Percentiles rank a stretch among this genome's conserved stretches.
Conservation (phyloP, 2,888 invertebrate genomes). For the Oxystoma pomonae region DNA sequence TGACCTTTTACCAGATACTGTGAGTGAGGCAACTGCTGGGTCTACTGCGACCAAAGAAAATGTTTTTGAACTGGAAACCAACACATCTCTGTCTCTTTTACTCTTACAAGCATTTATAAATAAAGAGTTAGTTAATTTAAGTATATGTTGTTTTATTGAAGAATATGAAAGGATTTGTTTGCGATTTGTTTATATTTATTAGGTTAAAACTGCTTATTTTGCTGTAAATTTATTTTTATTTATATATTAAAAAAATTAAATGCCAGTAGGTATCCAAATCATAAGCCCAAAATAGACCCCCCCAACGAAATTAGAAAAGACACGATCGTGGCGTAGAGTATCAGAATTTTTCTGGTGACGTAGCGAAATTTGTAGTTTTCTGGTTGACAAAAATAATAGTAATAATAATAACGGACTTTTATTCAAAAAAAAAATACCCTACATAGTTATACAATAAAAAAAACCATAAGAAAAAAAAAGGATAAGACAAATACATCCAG, state of each 20-base stretch:
- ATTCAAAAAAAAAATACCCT: too few species aligned
- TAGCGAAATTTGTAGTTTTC: background rate
- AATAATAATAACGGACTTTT: too few species aligned
- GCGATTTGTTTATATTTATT: background rate
- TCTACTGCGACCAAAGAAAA: background rate
- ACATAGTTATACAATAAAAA: too few species aligned
- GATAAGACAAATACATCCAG: too few species aligned
- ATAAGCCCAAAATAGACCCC: background rate
- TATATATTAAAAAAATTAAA: background rate
- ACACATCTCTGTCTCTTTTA: too few species aligned
- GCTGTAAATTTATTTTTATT: background rate
- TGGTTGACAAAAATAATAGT: too few species aligned
- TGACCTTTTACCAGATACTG: slow-evolving; percentile 3
- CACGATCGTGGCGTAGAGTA: too few species aligned
- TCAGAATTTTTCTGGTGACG: background rate
- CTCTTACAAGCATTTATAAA: background rate
- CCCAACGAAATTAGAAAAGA: too few species aligned
- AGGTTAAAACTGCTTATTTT: background rate
- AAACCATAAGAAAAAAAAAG: too few species aligned
- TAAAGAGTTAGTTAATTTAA: background rate
- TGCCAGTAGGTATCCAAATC: background rate
- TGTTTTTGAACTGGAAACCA: slow-evolving; percentile 1
- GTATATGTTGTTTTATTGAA: too few species aligned
- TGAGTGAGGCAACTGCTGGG: background rate
- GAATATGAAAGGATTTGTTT: too few species aligned